Base-by-base conservation (phyloP, 2,113 vertebrate genomes). In the Enhydra lutris region DNA sequence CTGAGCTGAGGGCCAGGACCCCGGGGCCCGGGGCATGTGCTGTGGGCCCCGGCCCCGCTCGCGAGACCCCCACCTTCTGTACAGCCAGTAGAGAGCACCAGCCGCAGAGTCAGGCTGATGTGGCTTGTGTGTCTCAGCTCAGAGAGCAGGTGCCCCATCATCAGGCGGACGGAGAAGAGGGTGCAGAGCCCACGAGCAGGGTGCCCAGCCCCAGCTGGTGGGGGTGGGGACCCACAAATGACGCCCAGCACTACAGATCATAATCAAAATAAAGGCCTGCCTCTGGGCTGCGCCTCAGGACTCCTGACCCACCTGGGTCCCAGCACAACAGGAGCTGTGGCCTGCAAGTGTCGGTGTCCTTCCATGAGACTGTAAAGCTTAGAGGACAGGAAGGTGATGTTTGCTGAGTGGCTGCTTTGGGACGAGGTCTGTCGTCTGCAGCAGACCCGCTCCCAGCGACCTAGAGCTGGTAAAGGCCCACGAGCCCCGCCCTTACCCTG, bases 291-390 rank as follows among this genome's bases (percentile, higher is more conserved):
- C 13, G 7, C 36, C 29, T 15, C 34, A 0, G 20, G 42, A 63
- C 23, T 1, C 73, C 59, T 4, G 26, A 21, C 12, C 57, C 7
- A 3, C 39, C 50, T 10, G 18, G 23, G 55, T 29, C 76, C 83
- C 6, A 1, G 36, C 36, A 34, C 67, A 42, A 21, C 13, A 5
- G 6, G 21, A 11, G 7, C 24, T 0, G 0, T 9, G n/a, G 45
- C 67, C 79, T 18, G 29, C 76, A 26, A 3, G 9, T 1, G 24
- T 8, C 17, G 18, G 47, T 39, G 67, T 52, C 55, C 2, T 24
- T 47, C 15, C 0, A 3, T 0, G 23, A 29, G 14, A 45, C 1
- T 10, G 3, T 50, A 1, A 55, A 71, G 67, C 45, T 1, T 1
- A 24, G 9, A 50, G 34, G 47, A 47, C 29, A 24, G 63, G 45